A percentile compares a stretch with the other conserved stretches of the same genome.
These are phyloP conservation scores for Caracal caracal DNA, from an alignment of 2,113 vertebrate species.

Conservation along the genomic window DNA sequence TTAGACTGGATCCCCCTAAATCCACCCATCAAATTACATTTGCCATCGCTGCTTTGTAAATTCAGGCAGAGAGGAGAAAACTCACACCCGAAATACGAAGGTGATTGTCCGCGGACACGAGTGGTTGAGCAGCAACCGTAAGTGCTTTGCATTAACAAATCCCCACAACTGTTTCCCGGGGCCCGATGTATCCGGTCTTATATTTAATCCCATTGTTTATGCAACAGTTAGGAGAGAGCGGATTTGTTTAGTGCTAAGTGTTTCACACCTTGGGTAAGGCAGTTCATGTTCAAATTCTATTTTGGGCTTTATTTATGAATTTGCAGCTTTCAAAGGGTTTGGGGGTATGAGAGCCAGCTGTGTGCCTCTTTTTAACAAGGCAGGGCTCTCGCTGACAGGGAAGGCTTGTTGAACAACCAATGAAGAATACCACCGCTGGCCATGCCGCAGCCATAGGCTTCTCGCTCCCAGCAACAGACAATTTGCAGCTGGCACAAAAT, in stretches of 20 bases:
- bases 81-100: accelerated
- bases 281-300: background rate
- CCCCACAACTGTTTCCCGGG: background rate
- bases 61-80: background rate
- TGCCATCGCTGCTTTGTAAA: background rate
- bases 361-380: background rate
- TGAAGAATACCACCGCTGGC: accelerated
- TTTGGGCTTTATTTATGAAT: background rate
- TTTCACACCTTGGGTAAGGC: constrained; percentile 39
- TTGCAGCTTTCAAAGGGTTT: background rate
- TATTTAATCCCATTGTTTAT: background rate
- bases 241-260: background rate
- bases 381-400: background rate
- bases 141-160: too few relatives aligned
- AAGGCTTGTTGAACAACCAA: background rate
- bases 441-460: accelerated
- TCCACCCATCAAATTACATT: accelerated
- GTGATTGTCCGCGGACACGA: accelerated
- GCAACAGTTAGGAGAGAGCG: background rate
- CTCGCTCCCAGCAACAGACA: accelerated
- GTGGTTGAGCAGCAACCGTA: accelerated
- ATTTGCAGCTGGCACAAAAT: accelerated
- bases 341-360: background rate
- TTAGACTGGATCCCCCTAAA: accelerated
- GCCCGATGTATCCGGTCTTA: too few relatives aligned